These are phyloP conservation scores for Eonycteris spelaea DNA, from an alignment of 2,113 vertebrate genomes.

Conservation along the genomic window DNA sequence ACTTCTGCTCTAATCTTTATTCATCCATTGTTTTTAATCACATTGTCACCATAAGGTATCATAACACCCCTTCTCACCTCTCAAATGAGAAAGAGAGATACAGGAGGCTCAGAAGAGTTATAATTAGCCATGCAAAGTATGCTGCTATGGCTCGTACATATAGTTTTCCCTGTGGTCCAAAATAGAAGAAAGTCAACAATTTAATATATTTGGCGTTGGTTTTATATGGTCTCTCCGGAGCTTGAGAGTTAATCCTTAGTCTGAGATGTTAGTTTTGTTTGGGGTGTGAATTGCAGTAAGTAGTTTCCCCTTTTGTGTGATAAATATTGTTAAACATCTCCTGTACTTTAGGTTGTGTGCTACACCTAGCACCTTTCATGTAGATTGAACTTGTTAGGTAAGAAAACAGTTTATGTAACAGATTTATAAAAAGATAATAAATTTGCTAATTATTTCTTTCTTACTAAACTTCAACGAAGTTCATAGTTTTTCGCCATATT, in stretches of 20 bases:
- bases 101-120: background rate
- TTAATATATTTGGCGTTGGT: background rate
- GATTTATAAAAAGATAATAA: background rate
- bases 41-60: background rate
- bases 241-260: background rate
- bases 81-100: background rate
- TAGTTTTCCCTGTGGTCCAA: background rate
- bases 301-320: background rate
- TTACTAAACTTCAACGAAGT: background rate
- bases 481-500: background rate
- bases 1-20: background rate
- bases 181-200: background rate
- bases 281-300: background rate
- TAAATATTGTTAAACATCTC: background rate
- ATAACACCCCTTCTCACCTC: background rate
- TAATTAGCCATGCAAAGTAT: background rate
- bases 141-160: background rate
- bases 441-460: constrained; percentile 3
- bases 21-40: background rate
- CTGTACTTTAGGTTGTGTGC: background rate
- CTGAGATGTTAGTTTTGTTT: background rate
- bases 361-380: background rate
- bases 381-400: background rate
- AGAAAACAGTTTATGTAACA: background rate
- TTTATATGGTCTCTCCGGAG: background rate